Evolutionary conservation across 2,888 invertebrate species (phyloP), one percentile per base, ranked within the genome.

Genomic region (Morpho deidamia): DNA sequence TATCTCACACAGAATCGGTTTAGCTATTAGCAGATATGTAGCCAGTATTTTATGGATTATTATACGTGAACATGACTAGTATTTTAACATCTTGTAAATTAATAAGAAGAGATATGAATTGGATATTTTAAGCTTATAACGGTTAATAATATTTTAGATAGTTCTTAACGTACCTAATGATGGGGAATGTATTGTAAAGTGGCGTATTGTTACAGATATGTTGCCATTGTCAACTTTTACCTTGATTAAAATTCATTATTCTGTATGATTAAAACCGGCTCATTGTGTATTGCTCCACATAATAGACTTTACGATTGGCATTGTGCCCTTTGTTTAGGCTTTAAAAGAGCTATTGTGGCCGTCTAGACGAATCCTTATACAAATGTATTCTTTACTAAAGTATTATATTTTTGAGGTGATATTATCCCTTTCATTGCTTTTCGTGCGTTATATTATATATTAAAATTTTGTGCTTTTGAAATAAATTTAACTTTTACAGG

Each of bases 291-390:
- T 52, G 38, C 59, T 57, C 49, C 44, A 53, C 55, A 59, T 61
- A 61, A 55, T 55, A 57, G 51, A 49, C 47, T 55, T 59, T 60
- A 62, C 56, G 56, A 62, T 60, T 55, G 54, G 58, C 56, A 60
- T 60, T 60, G 58, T 62, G 38, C 59, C 54, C 59, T 65, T 65
- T 70, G 66, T 66, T 65, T 63, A 68, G 64, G 58, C 62, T 63
- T 61, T 62, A 66, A 66, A 66, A 63, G 66, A 65, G 59, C 60
- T 56, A 66, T 68, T 70, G 67, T 64, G 63, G 51, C 50, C 60
- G 65, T 68, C 65, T 67, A 69, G 65, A 70, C 64, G 64, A 68
- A 67, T 60, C 63, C 63, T 58, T 60, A 59, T 56, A 61, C 59
- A 64, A 61, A 64, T 58, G 59, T 60, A 62, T 59, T 41, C 51